Conservation (phyloP, 2,113 vertebrate species). For the Steatornis caripensis region DNA sequence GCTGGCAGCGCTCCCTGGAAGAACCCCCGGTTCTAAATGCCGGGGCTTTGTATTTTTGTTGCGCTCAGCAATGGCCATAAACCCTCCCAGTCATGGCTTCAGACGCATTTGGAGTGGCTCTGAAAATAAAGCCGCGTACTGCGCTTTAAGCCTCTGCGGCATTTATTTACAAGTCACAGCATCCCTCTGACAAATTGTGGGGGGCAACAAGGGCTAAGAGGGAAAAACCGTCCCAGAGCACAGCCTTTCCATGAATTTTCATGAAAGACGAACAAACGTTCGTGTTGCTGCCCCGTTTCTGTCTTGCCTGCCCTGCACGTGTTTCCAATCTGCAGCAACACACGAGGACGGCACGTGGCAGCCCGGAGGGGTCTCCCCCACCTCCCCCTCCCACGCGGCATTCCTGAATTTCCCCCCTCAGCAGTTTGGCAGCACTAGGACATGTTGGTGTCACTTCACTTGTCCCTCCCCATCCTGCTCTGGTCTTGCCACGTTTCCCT, state of each 20-base stretch:
- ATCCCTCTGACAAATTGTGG: background rate
- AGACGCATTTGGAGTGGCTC: background rate
- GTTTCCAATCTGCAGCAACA: slow-evolving; percentile 12
- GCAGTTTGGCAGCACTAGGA: background rate
- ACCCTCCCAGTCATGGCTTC: background rate
- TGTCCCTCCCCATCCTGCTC: background rate
- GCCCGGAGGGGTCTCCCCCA: background rate
- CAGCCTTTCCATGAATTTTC: background rate
- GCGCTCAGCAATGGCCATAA: background rate
- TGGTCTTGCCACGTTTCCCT: no score
- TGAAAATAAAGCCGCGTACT: background rate
- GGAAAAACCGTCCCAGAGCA: rapidly evolving
- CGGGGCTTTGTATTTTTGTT: background rate
- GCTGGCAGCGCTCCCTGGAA: no score
- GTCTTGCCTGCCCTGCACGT: background rate
- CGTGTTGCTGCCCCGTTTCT: background rate
- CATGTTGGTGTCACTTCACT: background rate
- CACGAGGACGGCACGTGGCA: background rate
- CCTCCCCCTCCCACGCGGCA: background rate
- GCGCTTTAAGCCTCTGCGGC: background rate
- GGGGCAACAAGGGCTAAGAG: background rate
- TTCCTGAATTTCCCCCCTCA: background rate
- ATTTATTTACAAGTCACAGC: background rate
- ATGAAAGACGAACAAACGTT: background rate
- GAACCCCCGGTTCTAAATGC: background rate